A percentile compares a stretch with the other conserved stretches of the same genome.
These are phyloP conservation scores for Drosophila lini DNA, from an alignment of 1,140 invertebrate species.

Conservation along the genomic window DNA sequence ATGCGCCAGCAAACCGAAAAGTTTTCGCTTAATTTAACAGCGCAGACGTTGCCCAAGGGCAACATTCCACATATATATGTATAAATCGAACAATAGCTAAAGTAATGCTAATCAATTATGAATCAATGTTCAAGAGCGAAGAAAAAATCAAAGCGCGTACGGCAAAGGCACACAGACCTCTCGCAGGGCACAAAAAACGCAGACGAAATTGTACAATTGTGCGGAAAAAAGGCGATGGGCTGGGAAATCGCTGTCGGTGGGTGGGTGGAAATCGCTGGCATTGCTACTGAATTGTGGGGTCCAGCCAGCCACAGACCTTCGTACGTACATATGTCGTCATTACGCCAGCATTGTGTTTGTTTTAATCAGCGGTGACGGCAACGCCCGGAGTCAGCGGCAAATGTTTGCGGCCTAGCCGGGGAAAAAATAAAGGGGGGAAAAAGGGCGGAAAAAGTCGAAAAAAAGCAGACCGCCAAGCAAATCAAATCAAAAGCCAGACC, in stretches of 20 bases:
- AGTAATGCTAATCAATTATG: conserved; percentile 83
- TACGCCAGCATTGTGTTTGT: conserved; percentile 80
- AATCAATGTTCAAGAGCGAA: conserved; percentile 67
- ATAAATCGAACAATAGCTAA: conserved; percentile 76
- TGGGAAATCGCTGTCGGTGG: conserved; percentile 14
- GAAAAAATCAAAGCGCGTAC: conserved; percentile 46
- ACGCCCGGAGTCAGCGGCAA: conserved; percentile 48
- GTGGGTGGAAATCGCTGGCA: neutral
- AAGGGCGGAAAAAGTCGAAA: conserved; percentile 12
- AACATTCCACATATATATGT: conserved; percentile 14
- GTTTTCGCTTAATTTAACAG: conserved; percentile 77
- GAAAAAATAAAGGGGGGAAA: conserved; percentile 3
- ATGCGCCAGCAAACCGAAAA: conserved; percentile 59
- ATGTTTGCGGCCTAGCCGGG: conserved; percentile 62
- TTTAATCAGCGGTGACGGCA: conserved; percentile 74
- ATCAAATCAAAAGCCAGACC: conserved; percentile 61
- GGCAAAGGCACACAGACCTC: conserved; percentile 10
- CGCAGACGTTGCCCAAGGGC: conserved; percentile 51
- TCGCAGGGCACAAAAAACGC: conserved; percentile 42
- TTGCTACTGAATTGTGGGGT: conserved; percentile 13
- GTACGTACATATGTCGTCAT: conserved; percentile 76
- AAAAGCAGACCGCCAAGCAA: conserved; percentile 33
- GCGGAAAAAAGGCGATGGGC: conserved; percentile 64
- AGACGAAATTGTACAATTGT: conserved; percentile 80
- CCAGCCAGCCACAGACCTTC: conserved; percentile 28